Evolutionary conservation across 2,888 invertebrate genomes (phyloP), one percentile per base, ranked within the genome.

Genomic region (Drosophila neonasuta): DNA sequence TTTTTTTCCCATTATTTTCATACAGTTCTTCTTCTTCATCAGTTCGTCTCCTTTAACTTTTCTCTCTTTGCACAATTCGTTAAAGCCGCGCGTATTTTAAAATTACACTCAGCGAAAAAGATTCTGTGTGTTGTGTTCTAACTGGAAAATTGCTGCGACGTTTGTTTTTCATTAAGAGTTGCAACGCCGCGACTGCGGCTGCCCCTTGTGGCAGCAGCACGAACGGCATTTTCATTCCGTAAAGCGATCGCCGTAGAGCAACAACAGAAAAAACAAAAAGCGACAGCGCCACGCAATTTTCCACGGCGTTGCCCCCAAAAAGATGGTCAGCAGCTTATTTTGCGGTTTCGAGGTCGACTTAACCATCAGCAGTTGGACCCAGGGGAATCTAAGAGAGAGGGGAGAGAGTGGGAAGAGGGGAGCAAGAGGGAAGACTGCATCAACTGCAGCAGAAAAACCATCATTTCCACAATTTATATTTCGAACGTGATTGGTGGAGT

Each of bases 391-490:
- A 24, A 10, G 13, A 2, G 8, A 13, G 13, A 15, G 8, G 2
- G 13, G 39, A n/a, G 36, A n/a, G 36, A 11, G 36, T 1, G 10
- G n/a, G 3, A 9, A 3, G 44, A 15, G 30, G 3, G 7, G 11
- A 15, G 17, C 0, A 2, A 39, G 13, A 11, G 30, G 32, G 17
- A 9, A 6, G 13, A 30, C 11, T 20, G 42, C 41, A 17, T 39
- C 15, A 48, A 54, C 46, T 61, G 71, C 42, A 50, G 62, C 48
- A 66, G 79, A 84, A 87, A 83, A 88, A 88, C 88, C 89, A 90
- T 90, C 90, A 90, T 90, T 90, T 90, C 85, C 87, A 90, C 90
- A 90, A 90, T 90, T 90, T 90, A 90, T 90, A 90, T 88, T 89
- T 88, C 88, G 89, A 89, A 89, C 89, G 89, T 89, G 89, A 88